A percentile compares a stretch with the other conserved stretches of the same genome.
Evolutionary conservation across 2,113 vertebrate species (phyloP).

Genomic region (Mungos mungo): DNA sequence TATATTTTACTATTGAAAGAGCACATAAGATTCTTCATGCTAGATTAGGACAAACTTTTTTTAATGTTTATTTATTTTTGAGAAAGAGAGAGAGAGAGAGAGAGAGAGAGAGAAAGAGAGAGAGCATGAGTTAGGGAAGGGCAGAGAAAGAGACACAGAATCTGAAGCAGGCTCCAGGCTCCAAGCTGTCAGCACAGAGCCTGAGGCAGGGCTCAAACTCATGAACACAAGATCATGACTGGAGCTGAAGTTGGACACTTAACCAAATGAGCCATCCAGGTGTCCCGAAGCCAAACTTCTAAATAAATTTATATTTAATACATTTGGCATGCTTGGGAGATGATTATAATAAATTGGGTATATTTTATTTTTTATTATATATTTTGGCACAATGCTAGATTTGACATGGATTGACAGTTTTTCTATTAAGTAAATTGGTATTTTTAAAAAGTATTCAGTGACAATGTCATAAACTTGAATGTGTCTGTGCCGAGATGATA

Average conservation of each 20-base stretch:
- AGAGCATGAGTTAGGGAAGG: no score
- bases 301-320: slow-evolving; percentile 25
- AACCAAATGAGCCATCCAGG: no score
- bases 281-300: background rate
- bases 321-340: background rate
- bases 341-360: background rate
- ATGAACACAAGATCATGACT: no score
- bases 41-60: background rate
- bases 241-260: no score
- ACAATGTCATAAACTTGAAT: background rate
- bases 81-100: no score
- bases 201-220: no score
- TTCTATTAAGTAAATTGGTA: background rate
- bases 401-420: background rate
- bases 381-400: background rate
- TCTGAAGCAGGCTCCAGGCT: no score
- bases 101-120: no score
- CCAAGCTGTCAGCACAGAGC: no score
- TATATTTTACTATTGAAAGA: slow-evolving; percentile 16
- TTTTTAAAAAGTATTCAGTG: background rate
- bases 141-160: no score
- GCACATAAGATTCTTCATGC: background rate
- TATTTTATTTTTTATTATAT: slow-evolving; percentile 41
- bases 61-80: no score
- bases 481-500: background rate